Base-by-base conservation (phyloP, 2,113 vertebrate genomes). In the Hoplias malabaricus region DNA sequence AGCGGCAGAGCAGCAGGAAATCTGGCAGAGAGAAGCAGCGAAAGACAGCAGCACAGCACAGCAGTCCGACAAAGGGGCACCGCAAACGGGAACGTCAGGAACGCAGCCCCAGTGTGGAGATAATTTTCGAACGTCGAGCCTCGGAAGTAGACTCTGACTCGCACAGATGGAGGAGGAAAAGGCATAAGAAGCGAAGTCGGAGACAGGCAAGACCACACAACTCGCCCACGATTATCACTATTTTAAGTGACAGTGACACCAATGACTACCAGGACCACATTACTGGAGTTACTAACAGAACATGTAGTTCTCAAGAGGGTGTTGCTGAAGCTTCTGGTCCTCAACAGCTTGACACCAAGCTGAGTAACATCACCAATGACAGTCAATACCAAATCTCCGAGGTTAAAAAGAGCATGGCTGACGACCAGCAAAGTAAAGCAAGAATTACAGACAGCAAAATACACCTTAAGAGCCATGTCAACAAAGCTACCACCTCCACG, bases 101-200 rank as follows among this genome's bases (percentile, higher is more conserved):
- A 5, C 68, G 10, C 27, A 84, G 90, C 76, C 88, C 92, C 9
- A 96, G 95, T 25, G 92, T 95, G 54, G 96, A 97, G 86, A 93
- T 94, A 7, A 79, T 95, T 57, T 93, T 89, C 0, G 95, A 96
- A 86, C 84, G 1, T 78, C 83, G 0, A 92, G 95, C 19, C 65
- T 82, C 53, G 66, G 73, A 83, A 1, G 7, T 68, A 0, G 31
- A 69, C 14, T 42, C 59, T 63, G 93, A 74, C 23, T 92, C 86
- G 54, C 92, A 93, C 67, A 94, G 94, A 69, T 96, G 96, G 89
- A 97, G 93, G 79, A 96, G 93, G 87, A 96, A 93, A 81, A 97
- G 94, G 59, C 94, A 94, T 81, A 96, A 94, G 86, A 98, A 93
- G 81, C 96, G 94, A 80, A 93, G 91, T 71, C 63, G 75, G 12